Percentiles rank a stretch among this genome's conserved stretches.
Evolutionary conservation across 2,888 invertebrate species (phyloP).

Genomic region (Crossocerus cetratus): DNA sequence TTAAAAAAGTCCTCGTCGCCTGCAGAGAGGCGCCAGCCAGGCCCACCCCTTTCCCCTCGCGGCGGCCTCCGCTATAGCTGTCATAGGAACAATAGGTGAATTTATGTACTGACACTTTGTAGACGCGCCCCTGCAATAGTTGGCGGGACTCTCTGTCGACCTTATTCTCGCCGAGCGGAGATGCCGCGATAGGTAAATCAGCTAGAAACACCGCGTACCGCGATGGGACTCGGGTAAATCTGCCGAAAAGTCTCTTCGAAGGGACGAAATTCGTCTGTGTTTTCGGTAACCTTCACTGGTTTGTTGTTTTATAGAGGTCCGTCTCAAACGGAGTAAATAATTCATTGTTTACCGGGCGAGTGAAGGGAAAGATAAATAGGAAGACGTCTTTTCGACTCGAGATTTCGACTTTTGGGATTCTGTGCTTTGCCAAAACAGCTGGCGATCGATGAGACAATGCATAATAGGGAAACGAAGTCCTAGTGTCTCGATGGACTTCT

Average conservation of each 20-base stretch:
- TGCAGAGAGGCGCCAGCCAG: not conserved
- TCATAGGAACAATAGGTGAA: not conserved
- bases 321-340: constrained; percentile 52
- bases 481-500: not conserved
- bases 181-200: constrained; percentile 2
- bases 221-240: not conserved
- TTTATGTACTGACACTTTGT: not conserved
- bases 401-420: not conserved
- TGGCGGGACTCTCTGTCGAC: not conserved
- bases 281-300: too few species aligned
- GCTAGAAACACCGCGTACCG: not conserved
- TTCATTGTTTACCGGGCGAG: constrained; percentile 55
- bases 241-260: too few species aligned
- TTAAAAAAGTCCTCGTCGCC: not conserved
- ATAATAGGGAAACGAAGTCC: not conserved
- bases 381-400: not conserved
- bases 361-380: not conserved
- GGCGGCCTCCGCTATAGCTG: too few species aligned
- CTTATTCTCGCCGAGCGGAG: not conserved
- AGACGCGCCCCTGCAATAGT: too few species aligned
- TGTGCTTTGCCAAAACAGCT: not conserved
- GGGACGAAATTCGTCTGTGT: too few species aligned
- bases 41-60: too few species aligned
- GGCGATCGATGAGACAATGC: not conserved
- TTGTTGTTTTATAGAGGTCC: not conserved